Evolutionary conservation across 1,140 invertebrate species (phyloP).

Genomic region (Diprion similis): DNA sequence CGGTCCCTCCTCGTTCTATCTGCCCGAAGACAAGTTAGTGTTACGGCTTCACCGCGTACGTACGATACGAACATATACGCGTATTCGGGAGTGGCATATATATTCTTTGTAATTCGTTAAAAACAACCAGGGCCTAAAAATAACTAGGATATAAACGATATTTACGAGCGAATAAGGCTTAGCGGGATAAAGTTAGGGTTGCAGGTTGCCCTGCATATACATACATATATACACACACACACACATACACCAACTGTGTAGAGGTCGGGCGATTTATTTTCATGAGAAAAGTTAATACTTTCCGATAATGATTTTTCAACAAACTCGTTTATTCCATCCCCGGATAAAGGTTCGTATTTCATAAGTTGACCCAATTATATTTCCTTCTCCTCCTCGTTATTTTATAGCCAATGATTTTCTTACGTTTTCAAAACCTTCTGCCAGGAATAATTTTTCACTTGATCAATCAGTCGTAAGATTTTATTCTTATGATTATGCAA

Average conservation of each 20-base stretch:
- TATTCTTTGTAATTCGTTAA: background rate
- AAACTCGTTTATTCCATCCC: conserved; percentile 3
- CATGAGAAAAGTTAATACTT: background rate
- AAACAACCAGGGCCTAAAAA: background rate
- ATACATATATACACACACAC: too few species aligned
- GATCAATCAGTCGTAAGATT: background rate
- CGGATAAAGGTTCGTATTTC: background rate
- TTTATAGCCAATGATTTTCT: background rate
- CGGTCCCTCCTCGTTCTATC: background rate
- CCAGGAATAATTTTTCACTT: background rate
- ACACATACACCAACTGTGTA: background rate
- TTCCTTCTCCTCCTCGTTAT: background rate
- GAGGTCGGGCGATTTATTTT: background rate
- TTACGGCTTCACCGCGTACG: background rate
- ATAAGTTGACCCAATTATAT: conserved; percentile 1
- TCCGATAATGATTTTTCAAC: conserved; percentile 7
- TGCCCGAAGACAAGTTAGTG: background rate
- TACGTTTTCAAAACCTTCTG: too few species aligned
- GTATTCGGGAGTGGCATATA: background rate
- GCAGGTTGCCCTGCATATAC: too few species aligned
- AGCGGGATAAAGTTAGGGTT: too few species aligned
- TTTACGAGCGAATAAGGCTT: too few species aligned
- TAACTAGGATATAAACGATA: background rate
- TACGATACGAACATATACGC: background rate
- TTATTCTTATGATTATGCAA: too few species aligned